Evolutionary conservation across 2,113 vertebrate genomes (phyloP).

Genomic region (Stegastes partitus): DNA sequence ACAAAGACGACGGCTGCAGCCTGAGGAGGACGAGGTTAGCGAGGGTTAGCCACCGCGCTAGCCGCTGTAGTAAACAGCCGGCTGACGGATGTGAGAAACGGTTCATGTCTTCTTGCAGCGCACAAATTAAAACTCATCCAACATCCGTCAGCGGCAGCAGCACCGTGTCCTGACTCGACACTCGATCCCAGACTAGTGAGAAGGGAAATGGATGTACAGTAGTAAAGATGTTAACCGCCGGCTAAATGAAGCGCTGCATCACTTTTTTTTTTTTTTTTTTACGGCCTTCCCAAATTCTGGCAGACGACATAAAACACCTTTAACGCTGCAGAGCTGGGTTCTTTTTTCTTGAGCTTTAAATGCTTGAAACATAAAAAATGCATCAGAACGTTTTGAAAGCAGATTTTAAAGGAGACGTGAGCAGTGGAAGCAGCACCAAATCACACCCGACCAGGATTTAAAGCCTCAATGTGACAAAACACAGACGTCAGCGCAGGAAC

Average conservation of each 20-base stretch:
- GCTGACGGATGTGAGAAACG: conserved; percentile 65
- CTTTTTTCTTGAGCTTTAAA: conserved; percentile 51
- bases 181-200: conserved; percentile 25
- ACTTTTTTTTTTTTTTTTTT: conserved; percentile 60
- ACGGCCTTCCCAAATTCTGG: conserved; percentile 52
- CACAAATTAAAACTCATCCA: conserved; percentile 62
- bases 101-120: conserved; percentile 57
- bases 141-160: conserved; percentile 53
- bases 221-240: conserved; percentile 69
- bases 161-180: conserved; percentile 40
- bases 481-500: conserved; percentile 11
- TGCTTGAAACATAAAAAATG: conserved; percentile 53
- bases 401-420: conserved; percentile 36
- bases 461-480: conserved; percentile 35
- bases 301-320: conserved; percentile 64
- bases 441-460: conserved; percentile 23
- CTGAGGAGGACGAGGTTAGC: conserved; percentile 64
- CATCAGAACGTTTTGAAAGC: conserved; percentile 43
- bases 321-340: conserved; percentile 31
- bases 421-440: conserved; percentile 27
- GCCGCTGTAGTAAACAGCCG: conserved; percentile 66
- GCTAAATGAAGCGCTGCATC: conserved; percentile 67
- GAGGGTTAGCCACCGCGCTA: conserved; percentile 35
- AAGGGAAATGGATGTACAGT: conserved; percentile 55
- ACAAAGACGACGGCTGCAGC: conserved; percentile 29